Base-by-base conservation (phyloP, 2,113 vertebrate genomes). In the Carassius gibelio region DNA sequence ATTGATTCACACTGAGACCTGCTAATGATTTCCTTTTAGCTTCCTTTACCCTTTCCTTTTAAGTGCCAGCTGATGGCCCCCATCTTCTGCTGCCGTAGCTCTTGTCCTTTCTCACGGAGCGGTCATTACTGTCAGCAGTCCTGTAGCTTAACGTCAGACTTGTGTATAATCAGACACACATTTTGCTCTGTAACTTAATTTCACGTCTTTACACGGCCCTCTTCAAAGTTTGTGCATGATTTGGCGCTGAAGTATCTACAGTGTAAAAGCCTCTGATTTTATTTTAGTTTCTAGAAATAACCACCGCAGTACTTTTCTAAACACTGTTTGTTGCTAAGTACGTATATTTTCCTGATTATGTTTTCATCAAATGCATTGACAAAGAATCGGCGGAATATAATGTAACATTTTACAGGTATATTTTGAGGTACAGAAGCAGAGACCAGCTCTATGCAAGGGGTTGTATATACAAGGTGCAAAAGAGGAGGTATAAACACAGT, bases 1-100 rank as follows among this genome's bases (percentile, higher is more conserved):
- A 98, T 99, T 99, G 97, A 98, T 96, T 96, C 94, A 66, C 95
- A 93, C 95, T 94, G 94, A 95, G 95, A 95, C 94, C 95, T 95
- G 93, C 93, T 97, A 96, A 97, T 96, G 96, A 96, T 96, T 96
- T 92, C 91, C 89, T 90, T 86, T 87, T 88, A 89, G 91, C 90
- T 92, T 93, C 91, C 90, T 83, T 83, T 75, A 76, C 72, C 78
- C 79, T 85, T 88, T 91, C 91, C 92, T 93, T 91, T 95, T 92
- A 94, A 68, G 85, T 74, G 80, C 62, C 79, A 75, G 71, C 74
- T 75, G 75, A 78, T 91, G 86, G 79, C 81, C 90, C 76, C 88
- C 89, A 86, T 42, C 84, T 34, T 86, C 88, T 87, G 90, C 76
- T 62, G 36, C 48, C 76, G 78, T 82, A 89, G 81, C 87, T 87